Evolutionary conservation across 1,140 invertebrate species (phyloP), one percentile per base, ranked within the genome.

Genomic region (Cydia amplana): DNA sequence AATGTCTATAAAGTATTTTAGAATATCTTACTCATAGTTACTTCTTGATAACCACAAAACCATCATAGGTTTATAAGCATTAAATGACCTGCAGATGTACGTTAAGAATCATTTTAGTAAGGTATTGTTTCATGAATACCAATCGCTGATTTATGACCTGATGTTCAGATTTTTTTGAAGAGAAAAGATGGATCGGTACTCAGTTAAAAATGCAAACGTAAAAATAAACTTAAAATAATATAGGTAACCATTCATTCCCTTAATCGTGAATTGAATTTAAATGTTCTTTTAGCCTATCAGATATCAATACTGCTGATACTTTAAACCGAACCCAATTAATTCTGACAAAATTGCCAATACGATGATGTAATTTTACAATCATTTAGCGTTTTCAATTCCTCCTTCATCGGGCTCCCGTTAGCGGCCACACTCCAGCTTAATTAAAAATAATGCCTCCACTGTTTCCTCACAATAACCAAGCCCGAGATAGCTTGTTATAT

Each of bases 401-500:
- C 75, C 75, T 74, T 72, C 40, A 67, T 75, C 76, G 74, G 28
- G 63, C 76, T n/a, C 79, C 76, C 65, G 80, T 84, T 86, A 81
- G 77, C 80, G 87, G 83, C 83, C 84, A 83, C 84, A 84, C 84
- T 87, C 87, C 82, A 85, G 85, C 88, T 92, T 92, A 92, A 92
- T 92, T 91, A 92, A 91, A 92, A 91, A 92, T 91, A 90, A 91
- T 90, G 87, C 90, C 86, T 83, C 84, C 90, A 85, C 83, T 89
- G 87, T 92, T 91, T 91, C 81, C 87, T 84, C 88, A 90, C 91
- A 91, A 91, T 89, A 91, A 88, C 86, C 84, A 85, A 80, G 88
- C 88, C 82, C 83, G 87, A 90, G 90, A 92, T 91, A 89, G 90
- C 90, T 92, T 92, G 91, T 91, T 91, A 92, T 92, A 92, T 92